Evolutionary conservation across 2,888 invertebrate genomes (phyloP), one percentile per base, ranked within the genome.

Genomic region (Athalia rosae): DNA sequence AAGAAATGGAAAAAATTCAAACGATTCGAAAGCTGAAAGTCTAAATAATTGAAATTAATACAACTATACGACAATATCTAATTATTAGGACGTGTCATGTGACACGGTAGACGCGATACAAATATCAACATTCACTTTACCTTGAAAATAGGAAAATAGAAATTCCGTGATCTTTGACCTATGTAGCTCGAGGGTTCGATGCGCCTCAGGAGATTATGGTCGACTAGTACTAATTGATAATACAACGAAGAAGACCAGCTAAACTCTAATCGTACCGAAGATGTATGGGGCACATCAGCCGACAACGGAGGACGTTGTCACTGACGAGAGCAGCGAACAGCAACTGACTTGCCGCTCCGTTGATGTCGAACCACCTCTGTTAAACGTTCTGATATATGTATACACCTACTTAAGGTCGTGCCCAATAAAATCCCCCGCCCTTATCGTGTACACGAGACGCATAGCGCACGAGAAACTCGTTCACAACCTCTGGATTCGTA

Each of bases 311-410:
- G 43, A 71, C 45, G 59, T 9, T 71, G 71, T 58, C 58, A 15
- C 58, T 28, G 45, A 41, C 11, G 56, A 71, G 71, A 71, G 71
- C 45, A 59, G 47, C 58, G 59, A 58, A 56, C 47, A 58, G 45
- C 71, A 59, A 71, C 58, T 71, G 71, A 45, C 15, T 45, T 13
- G 58, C 45, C 45, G 71, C 8, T n/a, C 43, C 58, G 11, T 71
- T 56, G 56, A 58, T 58, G 56, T 71, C 71, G 45, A 56, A 71
- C 71, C n/a, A 71, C 71, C 71, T 59, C 67, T 41, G 67, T 50
- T 67, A 41, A 67, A 53, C 67, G 67, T 67, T 67, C 48, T 67
- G 50, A 45, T 58, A 28, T 28, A 28, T 28, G 28, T 28, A 28
- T 28, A 28, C 28, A 28, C 28, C 28, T 28, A 71, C 58, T 47